A percentile compares a stretch with the other conserved stretches of the same genome.
These are phyloP conservation scores for Thomomys bottae DNA, from an alignment of 2,113 vertebrate species.

Conservation along the genomic window DNA sequence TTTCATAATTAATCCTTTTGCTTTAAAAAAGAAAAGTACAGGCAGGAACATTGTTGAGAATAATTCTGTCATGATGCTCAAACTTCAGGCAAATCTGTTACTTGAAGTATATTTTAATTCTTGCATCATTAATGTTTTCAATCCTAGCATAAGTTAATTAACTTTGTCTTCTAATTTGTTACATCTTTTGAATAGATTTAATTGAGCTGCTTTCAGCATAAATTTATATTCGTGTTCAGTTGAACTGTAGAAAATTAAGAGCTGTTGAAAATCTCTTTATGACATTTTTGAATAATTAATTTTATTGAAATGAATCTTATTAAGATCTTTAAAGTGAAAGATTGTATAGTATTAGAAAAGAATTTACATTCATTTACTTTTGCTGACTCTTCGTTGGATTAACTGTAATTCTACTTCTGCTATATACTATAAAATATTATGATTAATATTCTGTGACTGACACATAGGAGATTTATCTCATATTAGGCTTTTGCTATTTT, in stretches of 20 bases:
- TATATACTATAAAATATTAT: background rate
- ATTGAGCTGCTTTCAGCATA: slow-evolving; percentile 77
- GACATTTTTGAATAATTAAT: slow-evolving; percentile 71
- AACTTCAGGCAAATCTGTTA: slow-evolving; percentile 77
- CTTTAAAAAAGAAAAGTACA: slow-evolving; percentile 44
- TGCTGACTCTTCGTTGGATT: background rate
- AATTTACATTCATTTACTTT: slow-evolving; percentile 35
- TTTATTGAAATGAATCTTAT: slow-evolving; percentile 68
- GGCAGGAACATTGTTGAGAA: slow-evolving; percentile 17
- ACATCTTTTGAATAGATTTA: slow-evolving; percentile 76
- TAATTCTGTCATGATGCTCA: slow-evolving; percentile 67
- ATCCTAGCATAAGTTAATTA: slow-evolving; percentile 82
- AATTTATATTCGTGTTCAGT: slow-evolving; percentile 64
- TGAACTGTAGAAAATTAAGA: slow-evolving; percentile 66
- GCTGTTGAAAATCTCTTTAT: slow-evolving; percentile 76
- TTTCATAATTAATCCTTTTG: slow-evolving; percentile 10
- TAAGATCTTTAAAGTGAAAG: slow-evolving; percentile 68
- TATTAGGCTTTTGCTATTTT: background rate
- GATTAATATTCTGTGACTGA: background rate
- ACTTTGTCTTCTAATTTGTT: slow-evolving; percentile 77
- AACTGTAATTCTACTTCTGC: slow-evolving; percentile 27
- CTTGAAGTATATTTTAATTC: slow-evolving; percentile 82
- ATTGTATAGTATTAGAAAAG: slow-evolving; percentile 32
- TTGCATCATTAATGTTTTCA: slow-evolving; percentile 83
- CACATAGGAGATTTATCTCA: background rate